Evolutionary conservation across 2,113 vertebrate genomes (phyloP).

Genomic region (Corythornis cristatus): DNA sequence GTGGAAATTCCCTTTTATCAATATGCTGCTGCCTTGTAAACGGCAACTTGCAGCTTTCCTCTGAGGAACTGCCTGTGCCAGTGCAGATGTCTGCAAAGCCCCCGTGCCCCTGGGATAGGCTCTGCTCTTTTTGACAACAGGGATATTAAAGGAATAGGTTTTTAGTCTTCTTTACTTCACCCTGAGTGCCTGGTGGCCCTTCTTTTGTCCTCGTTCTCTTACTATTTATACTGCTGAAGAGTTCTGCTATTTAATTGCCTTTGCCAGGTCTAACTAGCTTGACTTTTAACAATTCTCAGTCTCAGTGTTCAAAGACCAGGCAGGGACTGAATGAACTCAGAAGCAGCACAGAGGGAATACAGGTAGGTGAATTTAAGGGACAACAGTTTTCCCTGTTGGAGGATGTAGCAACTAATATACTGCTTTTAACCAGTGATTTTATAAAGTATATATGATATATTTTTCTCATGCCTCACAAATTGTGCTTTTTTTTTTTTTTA

Average conservation of each 20-base stretch:
- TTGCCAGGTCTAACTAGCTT: background rate
- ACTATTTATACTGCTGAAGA: constrained; percentile 45
- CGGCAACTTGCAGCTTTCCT: constrained; percentile 11
- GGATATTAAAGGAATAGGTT: constrained; percentile 15
- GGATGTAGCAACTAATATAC: background rate
- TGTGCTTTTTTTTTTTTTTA: background rate
- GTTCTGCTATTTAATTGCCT: constrained; percentile 44
- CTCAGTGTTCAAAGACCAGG: background rate
- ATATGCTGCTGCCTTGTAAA: background rate
- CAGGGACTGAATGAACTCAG: background rate
- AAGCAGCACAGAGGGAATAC: background rate
- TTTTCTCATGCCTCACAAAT: background rate
- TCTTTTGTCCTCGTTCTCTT: constrained; percentile 51
- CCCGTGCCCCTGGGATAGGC: background rate
- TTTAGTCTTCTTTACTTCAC: constrained; percentile 28
- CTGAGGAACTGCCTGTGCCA: background rate
- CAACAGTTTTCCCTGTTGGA: background rate
- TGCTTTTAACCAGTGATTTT: background rate
- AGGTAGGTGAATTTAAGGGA: background rate
- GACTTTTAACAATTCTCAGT: background rate
- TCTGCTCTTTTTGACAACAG: background rate
- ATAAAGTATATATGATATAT: background rate
- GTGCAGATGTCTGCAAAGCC: background rate
- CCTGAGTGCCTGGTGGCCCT: background rate
- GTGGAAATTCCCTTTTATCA: constrained; percentile 56